Evolutionary conservation across 2,888 invertebrate genomes (phyloP), one percentile per base, ranked within the genome.

Genomic region (Ephialtes manifestator): DNA sequence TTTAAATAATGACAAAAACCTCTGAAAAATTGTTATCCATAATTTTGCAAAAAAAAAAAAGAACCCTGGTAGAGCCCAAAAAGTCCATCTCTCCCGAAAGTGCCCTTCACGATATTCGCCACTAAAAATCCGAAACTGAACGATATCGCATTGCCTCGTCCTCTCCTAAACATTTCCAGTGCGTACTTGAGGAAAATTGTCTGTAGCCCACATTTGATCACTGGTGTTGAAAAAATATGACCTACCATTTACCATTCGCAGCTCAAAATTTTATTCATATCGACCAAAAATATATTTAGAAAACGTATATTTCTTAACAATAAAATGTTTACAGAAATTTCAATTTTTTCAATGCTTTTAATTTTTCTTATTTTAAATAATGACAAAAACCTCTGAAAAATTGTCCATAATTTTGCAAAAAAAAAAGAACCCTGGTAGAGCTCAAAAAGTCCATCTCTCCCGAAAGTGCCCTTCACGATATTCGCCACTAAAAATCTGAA

Each of bases 51-150:
- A 46, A 10, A 15, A n/a, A 48, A 48, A 48, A 48, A 1, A 63
- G 13, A 35, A n/a, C 2, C 1, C 18, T 8, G 7, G 5, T n/a
- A 3, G 7, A 7, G n/a, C 15, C 55, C 28, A 51, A 15, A 51
- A 58, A 55, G 55, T 20, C 55, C 55, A 28, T 63, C 63, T 18
- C 39, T 39, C 2, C 63, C 39, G 39, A 18, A 63, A n/a, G 35
- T 5, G 31, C 63, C 63, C 18, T 2, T 11, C 31, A 13, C 28
- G 43, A 31, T 75, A 60, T 81, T 76, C 35, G 31, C 55, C n/a
- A 13, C 35, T 60, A 65, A 71, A 76, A 84, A 76, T 13, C 24
- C 13, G 48, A 78, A 70, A 71, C 51, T 78, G 70, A 63, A 78
- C 60, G 78, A 71, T 63, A 35, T 31, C 48, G 60, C 60, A 13